These are phyloP conservation scores for Synanceia verrucosa DNA, from an alignment of 2,797 vertebrate genomes.

Conservation along the genomic window DNA sequence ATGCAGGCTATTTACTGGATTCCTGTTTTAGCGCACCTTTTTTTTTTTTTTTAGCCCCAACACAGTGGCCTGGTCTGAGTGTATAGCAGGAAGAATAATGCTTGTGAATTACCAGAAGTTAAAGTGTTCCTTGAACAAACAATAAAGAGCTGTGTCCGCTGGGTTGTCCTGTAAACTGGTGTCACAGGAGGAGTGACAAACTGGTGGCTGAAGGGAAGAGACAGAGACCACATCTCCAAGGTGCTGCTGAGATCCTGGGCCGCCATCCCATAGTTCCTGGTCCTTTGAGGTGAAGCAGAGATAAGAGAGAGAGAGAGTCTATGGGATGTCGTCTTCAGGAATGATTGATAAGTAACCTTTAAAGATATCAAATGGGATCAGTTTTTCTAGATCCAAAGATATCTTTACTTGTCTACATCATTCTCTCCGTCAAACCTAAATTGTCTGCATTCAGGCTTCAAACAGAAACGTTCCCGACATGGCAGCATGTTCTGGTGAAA, in stretches of 20 bases:
- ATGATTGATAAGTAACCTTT: not conserved
- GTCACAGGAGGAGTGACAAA: not conserved
- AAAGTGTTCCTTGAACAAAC: not conserved
- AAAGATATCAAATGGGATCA: not conserved
- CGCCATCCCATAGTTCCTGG: not conserved
- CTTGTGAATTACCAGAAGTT: not conserved
- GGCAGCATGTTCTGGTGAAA: not conserved
- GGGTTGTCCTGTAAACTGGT: not conserved
- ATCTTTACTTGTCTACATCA: not conserved
- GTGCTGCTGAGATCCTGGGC: slow-evolving; percentile 7
- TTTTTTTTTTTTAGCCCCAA: no score
- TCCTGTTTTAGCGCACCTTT: no score
- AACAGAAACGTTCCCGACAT: not conserved
- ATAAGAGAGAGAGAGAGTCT: not conserved
- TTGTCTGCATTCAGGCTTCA: not conserved
- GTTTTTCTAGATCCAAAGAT: not conserved
- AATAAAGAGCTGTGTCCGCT: not conserved
- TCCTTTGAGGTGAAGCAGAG: not conserved
- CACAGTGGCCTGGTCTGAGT: no score
- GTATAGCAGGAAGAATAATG: not conserved
- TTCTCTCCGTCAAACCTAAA: not conserved
- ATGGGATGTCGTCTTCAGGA: not conserved
- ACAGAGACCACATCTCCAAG: not conserved
- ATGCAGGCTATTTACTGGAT: no score
- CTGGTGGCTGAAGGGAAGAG: not conserved